Evolutionary conservation across 2,888 invertebrate species (phyloP).

Genomic region (Parnassius apollo): DNA sequence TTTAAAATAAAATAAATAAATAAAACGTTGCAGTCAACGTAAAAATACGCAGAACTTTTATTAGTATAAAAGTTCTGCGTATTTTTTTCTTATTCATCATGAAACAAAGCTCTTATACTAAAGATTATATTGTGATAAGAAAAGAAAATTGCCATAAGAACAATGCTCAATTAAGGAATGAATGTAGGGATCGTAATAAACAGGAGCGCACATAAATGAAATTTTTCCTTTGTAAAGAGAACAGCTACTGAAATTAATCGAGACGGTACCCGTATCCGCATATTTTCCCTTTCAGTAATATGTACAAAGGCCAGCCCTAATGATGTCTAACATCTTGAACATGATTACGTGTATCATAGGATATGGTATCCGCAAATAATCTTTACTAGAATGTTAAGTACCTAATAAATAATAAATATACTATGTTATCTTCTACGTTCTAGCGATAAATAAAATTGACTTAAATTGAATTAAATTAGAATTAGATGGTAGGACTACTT

Average conservation of each 20-base stretch:
- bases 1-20: no score
- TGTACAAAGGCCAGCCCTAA: constrained; percentile 18
- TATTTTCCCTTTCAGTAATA: constrained; percentile 8
- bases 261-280: constrained; percentile 5
- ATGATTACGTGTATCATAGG: neutral
- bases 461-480: no score
- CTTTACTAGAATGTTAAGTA: no score
- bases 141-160: constrained; percentile 7
- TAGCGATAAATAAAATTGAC: no score
- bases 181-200: constrained; percentile 5
- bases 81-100: neutral
- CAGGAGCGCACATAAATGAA: constrained; percentile 7
- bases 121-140: neutral
- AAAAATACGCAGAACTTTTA: no score
- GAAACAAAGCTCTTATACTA: neutral
- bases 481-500: no score
- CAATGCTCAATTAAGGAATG: constrained; percentile 15
- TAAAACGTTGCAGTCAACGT: no score
- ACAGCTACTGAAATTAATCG: constrained; percentile 21
- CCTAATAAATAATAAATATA: no score
- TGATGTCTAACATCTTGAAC: constrained; percentile 12
- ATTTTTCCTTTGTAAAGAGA: constrained; percentile 17
- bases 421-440: no score
- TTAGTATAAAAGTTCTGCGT: no score
- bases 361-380: no score